Evolutionary conservation across 2,888 invertebrate genomes (phyloP).

Genomic region (Podotricha telesiphe): DNA sequence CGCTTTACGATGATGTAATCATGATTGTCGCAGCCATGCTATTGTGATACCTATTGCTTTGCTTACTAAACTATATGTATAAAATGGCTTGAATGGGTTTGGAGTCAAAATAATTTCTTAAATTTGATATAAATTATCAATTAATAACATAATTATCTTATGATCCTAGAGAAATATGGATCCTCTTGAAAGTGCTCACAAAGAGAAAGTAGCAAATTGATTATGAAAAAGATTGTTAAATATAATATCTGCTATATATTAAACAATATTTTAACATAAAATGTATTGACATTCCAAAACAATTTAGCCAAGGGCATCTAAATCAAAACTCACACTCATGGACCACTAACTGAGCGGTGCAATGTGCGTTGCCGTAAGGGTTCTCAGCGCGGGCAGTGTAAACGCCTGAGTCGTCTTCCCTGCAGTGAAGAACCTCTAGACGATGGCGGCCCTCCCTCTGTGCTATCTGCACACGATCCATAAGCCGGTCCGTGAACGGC

Average conservation of each 20-base stretch:
- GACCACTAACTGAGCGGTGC: conserved; percentile 94
- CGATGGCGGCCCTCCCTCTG: conserved; percentile 85
- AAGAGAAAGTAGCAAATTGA: too few species aligned
- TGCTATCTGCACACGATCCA: conserved; percentile 87
- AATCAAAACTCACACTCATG: conserved; percentile 87
- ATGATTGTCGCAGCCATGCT: conserved; percentile 71
- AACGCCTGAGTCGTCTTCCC: conserved; percentile 91
- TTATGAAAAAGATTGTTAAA: too few species aligned
- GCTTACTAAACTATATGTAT: conserved; percentile 33
- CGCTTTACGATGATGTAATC: conserved; percentile 78
- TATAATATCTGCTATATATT: too few species aligned
- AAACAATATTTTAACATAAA: too few species aligned
- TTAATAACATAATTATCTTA: too few species aligned
- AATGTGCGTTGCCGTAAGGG: conserved; percentile 89
- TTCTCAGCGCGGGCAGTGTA: conserved; percentile 96
- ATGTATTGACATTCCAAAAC: conserved; percentile 11
- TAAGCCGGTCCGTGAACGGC: conserved; percentile 88
- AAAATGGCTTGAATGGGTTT: conserved; percentile 20
- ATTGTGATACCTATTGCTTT: conserved; percentile 25
- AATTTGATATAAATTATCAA: too few species aligned
- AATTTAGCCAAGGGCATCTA: conserved; percentile 10
- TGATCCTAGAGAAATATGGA: too few species aligned
- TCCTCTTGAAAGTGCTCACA: too few species aligned
- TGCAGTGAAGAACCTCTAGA: conserved; percentile 89
- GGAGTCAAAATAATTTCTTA: neutral